A percentile compares a stretch with the other conserved stretches of the same genome.
These are phyloP conservation scores for Dicentrarchus labrax DNA, from an alignment of 2,113 vertebrate genomes.

Conservation along the genomic window DNA sequence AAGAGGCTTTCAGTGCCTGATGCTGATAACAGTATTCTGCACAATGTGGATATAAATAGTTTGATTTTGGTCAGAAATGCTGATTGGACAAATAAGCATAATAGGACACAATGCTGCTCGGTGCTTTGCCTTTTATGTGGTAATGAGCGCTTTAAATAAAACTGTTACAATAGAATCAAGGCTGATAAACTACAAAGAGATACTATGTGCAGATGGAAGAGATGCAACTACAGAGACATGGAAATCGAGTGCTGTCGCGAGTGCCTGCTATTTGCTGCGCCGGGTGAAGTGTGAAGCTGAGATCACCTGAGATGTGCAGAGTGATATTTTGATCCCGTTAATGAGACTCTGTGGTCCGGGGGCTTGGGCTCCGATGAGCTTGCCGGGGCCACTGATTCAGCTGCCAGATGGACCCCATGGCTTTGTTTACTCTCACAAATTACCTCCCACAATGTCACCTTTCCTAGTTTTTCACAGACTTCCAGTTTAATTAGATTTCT, in stretches of 20 bases:
- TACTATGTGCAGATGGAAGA: neutral
- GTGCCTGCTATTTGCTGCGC: conserved; percentile 15
- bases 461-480: conserved; percentile 56
- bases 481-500: conserved; percentile 78
- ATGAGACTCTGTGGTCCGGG: conserved; percentile 59
- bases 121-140: conserved; percentile 40
- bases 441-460: conserved; percentile 81
- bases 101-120: conserved; percentile 11
- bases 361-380: conserved; percentile 30
- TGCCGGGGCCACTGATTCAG: conserved; percentile 31
- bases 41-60: conserved; percentile 62
- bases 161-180: conserved; percentile 10
- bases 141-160: conserved; percentile 66
- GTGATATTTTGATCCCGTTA: conserved; percentile 52
- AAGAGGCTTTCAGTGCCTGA: conserved; percentile 12
- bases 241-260: conserved; percentile 27
- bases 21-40: conserved; percentile 37
- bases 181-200: conserved; percentile 15
- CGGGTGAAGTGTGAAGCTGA: conserved; percentile 26
- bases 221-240: conserved; percentile 30
- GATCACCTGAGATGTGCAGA: conserved; percentile 49
- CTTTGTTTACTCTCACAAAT: conserved; percentile 78
- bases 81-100: conserved; percentile 46
- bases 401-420: conserved; percentile 67
- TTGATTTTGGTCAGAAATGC: conserved; percentile 48